Evolutionary conservation across 2,113 vertebrate species (phyloP).

Genomic region (Dolichotis patagonum): DNA sequence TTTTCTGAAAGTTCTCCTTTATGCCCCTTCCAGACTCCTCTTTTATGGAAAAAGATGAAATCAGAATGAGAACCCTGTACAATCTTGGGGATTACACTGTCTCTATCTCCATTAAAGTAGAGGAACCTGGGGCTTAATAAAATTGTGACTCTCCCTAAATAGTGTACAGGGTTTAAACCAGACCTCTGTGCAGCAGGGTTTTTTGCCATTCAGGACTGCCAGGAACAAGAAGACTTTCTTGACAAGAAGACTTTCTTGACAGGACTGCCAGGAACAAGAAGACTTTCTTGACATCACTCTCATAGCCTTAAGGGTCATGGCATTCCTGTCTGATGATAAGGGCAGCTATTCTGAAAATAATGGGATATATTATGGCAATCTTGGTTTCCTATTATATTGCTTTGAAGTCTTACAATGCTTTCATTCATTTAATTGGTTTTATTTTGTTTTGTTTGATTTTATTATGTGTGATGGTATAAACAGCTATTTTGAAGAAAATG

Average conservation of each 20-base stretch:
- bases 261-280: not conserved
- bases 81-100: not conserved
- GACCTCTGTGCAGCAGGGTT: not conserved
- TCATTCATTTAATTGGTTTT: too few species aligned
- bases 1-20: not conserved
- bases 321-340: not conserved
- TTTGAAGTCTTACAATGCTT: too few species aligned
- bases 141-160: not conserved
- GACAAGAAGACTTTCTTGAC: not conserved
- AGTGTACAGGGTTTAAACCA: not conserved
- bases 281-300: not conserved
- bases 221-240: not conserved
- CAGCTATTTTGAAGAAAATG: too few species aligned
- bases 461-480: too few species aligned
- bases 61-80: not conserved
- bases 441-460: too few species aligned
- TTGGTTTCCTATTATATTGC: too few species aligned
- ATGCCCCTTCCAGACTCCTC: not conserved
- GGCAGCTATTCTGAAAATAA: too few species aligned
- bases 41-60: not conserved
- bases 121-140: not conserved
- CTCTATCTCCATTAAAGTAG: not conserved
- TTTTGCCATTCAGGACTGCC: not conserved
- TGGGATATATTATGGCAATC: too few species aligned
- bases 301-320: not conserved